A percentile compares a stretch with the other conserved stretches of the same genome.
These are phyloP conservation scores for Pelecanoides urinatrix DNA, from an alignment of 2,113 vertebrate species.

Conservation along the genomic window DNA sequence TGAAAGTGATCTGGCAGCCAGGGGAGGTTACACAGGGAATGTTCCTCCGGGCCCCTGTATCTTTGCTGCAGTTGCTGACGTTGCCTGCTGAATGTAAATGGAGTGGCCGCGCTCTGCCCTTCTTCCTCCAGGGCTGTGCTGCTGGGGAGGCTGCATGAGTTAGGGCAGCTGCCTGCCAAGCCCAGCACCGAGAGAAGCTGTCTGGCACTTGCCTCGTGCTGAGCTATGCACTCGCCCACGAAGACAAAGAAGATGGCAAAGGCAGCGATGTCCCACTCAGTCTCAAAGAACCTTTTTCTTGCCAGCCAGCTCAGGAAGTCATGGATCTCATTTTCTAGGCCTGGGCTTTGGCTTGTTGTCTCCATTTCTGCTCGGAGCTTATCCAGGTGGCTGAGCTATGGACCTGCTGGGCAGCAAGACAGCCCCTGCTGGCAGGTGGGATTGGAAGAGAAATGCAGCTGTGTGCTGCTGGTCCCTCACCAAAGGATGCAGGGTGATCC, in stretches of 20 bases:
- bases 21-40: neutral
- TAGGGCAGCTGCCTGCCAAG: neutral
- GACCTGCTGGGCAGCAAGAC: neutral
- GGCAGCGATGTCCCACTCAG: conserved; percentile 77
- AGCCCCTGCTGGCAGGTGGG: too few relatives aligned
- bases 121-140: neutral
- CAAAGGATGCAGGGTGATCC: neutral
- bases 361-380: neutral
- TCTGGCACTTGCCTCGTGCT: neutral
- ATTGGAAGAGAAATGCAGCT: neutral
- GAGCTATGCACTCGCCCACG: conserved; percentile 60
- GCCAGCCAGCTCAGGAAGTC: conserved; percentile 70
- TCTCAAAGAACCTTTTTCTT: conserved; percentile 78
- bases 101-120: neutral
- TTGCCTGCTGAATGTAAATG: neutral
- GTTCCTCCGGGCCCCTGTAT: neutral
- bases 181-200: neutral
- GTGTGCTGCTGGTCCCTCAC: neutral
- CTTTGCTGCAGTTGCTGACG: neutral
- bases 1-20: neutral
- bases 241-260: conserved; percentile 79
- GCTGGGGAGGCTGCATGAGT: neutral
- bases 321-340: conserved; percentile 10
- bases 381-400: neutral
- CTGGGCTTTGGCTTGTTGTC: neutral